Percentiles rank a stretch among this genome's conserved stretches.
Conservation (phyloP, 2,888 invertebrate species). For the Dasysyrphus tricinctus region DNA sequence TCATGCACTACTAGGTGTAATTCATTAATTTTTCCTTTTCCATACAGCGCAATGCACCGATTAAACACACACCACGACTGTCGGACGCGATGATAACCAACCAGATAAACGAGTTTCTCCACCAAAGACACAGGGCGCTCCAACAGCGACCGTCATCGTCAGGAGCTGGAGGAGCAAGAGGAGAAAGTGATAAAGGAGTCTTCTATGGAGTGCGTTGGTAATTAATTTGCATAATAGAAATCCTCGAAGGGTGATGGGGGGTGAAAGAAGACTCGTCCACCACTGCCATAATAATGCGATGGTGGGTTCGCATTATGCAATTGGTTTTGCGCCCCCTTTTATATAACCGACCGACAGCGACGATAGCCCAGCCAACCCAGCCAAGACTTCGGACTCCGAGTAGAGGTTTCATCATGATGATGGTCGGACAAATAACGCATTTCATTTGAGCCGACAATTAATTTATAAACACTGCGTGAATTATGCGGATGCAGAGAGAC, state of each 20-base stretch:
- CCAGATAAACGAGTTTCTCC: conserved; percentile 55
- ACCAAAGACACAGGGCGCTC: conserved; percentile 19
- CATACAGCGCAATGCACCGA: conserved; percentile 15
- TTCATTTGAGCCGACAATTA: conserved; percentile 77
- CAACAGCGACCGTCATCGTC: not conserved
- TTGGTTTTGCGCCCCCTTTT: conserved; percentile 48
- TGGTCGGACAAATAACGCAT: conserved; percentile 69
- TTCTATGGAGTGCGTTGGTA: conserved; percentile 62
- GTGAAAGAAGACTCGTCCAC: not conserved
- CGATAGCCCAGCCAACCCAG: conserved; percentile 1
- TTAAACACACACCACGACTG: conserved; percentile 18
- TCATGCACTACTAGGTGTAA: conserved; percentile 55
- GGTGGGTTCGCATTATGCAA: conserved; percentile 62
- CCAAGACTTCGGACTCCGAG: conserved; percentile 11
- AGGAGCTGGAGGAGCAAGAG: conserved; percentile 22
- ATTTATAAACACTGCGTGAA: conserved; percentile 75
- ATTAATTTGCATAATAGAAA: conserved; percentile 75
- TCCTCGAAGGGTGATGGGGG: conserved; percentile 5
- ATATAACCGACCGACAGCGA: conserved; percentile 31
- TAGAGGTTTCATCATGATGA: conserved; percentile 36
- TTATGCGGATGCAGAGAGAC: conserved; percentile 64
- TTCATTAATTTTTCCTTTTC: conserved; percentile 66
- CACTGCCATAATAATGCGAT: conserved; percentile 40
- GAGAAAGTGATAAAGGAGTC: conserved; percentile 71
- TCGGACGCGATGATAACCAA: conserved; percentile 27